These are phyloP conservation scores for Crioceris asparagi DNA, from an alignment of 2,888 invertebrate species.

Conservation along the genomic window DNA sequence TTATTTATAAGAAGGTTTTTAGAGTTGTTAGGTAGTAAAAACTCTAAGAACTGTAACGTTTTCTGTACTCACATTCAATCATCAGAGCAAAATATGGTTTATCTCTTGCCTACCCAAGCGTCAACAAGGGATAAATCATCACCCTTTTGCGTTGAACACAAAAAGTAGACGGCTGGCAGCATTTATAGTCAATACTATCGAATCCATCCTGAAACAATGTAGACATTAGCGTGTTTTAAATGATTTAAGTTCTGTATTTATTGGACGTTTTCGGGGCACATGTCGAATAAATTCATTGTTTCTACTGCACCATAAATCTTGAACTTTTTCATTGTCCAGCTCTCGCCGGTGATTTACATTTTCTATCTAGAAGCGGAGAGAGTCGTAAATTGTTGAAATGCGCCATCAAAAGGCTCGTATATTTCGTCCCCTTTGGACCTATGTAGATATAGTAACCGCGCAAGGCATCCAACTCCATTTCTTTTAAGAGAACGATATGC, in stretches of 20 bases:
- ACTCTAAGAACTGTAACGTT: no score
- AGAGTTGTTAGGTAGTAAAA: no score
- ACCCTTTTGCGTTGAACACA: no score
- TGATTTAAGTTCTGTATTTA: conserved; percentile 9
- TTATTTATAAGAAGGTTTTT: no score
- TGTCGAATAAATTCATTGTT: conserved; percentile 28
- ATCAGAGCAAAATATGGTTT: no score
- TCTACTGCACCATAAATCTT: conserved; percentile 28
- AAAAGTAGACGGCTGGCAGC: no score
- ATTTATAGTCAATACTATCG: no score
- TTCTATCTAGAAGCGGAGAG: conserved; percentile 35
- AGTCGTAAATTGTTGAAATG: conserved; percentile 37
- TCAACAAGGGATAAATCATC: no score
- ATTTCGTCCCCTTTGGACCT: conserved; percentile 24
- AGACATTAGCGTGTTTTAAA: conserved; percentile 5
- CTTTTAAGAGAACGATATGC: no score
- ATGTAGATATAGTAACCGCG: conserved; percentile 9
- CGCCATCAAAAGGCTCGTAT: conserved; percentile 35
- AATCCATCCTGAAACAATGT: conserved; percentile 2
- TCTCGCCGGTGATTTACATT: conserved; percentile 34
- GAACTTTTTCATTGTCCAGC: conserved; percentile 20
- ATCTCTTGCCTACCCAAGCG: no score
- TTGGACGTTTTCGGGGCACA: conserved; percentile 17
- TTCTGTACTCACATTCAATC: no score
- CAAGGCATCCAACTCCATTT: no score